Evolutionary conservation across 2,797 vertebrate genomes (phyloP).

Genomic region (Centropyge bicolor): DNA sequence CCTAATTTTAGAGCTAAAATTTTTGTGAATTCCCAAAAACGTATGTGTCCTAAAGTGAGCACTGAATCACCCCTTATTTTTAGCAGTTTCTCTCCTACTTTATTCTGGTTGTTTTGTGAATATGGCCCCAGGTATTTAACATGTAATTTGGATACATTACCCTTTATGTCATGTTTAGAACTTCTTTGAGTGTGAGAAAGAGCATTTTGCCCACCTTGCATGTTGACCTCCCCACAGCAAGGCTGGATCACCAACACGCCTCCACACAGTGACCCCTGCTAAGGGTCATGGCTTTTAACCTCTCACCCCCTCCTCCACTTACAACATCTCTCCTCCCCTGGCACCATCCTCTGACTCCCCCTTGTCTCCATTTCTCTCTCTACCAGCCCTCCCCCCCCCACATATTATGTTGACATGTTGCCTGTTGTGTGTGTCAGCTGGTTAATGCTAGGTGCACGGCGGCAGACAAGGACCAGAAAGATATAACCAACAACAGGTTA

Average conservation of each 20-base stretch:
- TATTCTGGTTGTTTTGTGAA: not conserved
- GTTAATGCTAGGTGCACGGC: slow-evolving; percentile 97
- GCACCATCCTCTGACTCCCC: slow-evolving; percentile 41
- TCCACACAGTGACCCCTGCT: slow-evolving; percentile 40
- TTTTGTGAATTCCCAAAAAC: not conserved
- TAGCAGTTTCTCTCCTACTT: not conserved
- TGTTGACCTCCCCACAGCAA: slow-evolving; percentile 65
- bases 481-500: slow-evolving; percentile 99
- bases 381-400: slow-evolving; percentile 37
- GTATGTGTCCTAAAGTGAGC: too few relatives aligned
- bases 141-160: not conserved
- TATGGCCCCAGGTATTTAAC: not conserved
- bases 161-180: slow-evolving; percentile 8
- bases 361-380: slow-evolving; percentile 41
- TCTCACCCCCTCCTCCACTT: slow-evolving; percentile 61
- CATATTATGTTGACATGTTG: slow-evolving; percentile 76
- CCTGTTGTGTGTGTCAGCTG: slow-evolving; percentile 90
- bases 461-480: slow-evolving; percentile 99
- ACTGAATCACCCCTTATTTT: not conserved
- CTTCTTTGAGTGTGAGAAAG: slow-evolving; percentile 15
- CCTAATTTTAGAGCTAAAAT: not conserved
- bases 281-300: slow-evolving; percentile 68
- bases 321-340: slow-evolving; percentile 49
- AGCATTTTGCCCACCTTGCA: slow-evolving; percentile 70
- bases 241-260: slow-evolving; percentile 70